phyloP scores from a whole-genome alignment of 2,888 invertebrate species.

The Bhutanitis thaidina region DNA sequence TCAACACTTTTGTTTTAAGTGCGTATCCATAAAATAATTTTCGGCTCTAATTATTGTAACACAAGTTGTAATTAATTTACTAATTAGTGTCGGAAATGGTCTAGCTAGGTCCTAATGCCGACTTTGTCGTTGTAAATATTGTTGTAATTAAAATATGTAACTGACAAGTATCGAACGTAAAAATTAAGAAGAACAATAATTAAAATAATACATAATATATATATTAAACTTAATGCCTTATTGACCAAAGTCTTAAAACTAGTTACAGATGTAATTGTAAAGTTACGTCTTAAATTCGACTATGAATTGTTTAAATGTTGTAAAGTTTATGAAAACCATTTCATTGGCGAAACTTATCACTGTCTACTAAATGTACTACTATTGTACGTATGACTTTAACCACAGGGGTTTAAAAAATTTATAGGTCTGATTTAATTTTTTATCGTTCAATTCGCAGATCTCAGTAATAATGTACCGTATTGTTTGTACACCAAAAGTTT shows the following conservation, averaged over 20 bases:
- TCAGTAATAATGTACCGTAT: too few species aligned
- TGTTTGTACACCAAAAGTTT: too few species aligned
- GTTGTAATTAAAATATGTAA: constrained; percentile 52
- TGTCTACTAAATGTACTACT: constrained; percentile 47
- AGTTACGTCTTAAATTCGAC: constrained; percentile 63
- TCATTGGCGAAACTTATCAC: constrained; percentile 63
- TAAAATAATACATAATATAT: constrained; percentile 67
- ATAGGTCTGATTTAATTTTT: not conserved
- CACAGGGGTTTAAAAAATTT: not conserved
- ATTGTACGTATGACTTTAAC: not conserved
- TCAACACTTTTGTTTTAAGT: constrained; percentile 33
- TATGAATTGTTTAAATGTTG: constrained; percentile 74
- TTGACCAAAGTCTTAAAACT: constrained; percentile 80
- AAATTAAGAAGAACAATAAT: constrained; percentile 76
- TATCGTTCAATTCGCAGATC: too few species aligned
- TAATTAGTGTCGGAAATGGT: constrained; percentile 20
- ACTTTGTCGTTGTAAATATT: constrained; percentile 56
- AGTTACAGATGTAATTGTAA: constrained; percentile 68
- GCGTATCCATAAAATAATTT: constrained; percentile 29
- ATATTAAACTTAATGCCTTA: constrained; percentile 80
- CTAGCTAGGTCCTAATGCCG: constrained; percentile 28
- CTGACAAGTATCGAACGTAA: constrained; percentile 68
- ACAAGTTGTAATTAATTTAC: constrained; percentile 8
- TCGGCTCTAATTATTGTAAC: constrained; percentile 20
- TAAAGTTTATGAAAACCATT: constrained; percentile 71